A percentile compares a stretch with the other conserved stretches of the same genome.
Evolutionary conservation across 1,140 invertebrate genomes (phyloP).

Genomic region (Neodiprion fabricii): DNA sequence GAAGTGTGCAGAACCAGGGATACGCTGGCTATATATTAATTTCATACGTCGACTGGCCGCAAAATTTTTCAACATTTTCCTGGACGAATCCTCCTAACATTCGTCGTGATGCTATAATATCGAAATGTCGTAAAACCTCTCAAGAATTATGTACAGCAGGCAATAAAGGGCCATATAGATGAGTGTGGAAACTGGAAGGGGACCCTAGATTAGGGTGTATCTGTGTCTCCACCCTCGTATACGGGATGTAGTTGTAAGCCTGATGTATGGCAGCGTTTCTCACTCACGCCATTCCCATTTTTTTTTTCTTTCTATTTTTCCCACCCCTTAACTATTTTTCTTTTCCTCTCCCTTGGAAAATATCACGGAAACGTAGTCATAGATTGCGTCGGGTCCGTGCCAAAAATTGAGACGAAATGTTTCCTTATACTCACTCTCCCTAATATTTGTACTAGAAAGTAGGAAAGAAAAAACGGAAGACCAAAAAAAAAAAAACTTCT

Average conservation of each 20-base stretch:
- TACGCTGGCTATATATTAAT: no score
- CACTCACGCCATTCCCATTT: slow-evolving; percentile 10
- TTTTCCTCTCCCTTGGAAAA: slow-evolving; percentile 1
- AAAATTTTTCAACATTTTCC: no score
- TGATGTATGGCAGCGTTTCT: slow-evolving; percentile 12
- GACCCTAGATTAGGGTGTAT: no score
- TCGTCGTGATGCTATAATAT: no score
- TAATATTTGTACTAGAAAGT: background rate
- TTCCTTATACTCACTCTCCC: background rate
- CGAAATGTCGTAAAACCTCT: no score
- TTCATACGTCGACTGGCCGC: no score
- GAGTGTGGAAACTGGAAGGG: no score
- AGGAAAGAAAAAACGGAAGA: background rate
- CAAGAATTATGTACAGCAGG: no score
- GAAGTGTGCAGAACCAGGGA: no score
- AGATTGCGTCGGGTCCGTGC: no score
- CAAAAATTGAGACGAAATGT: background rate
- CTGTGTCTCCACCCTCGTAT: background rate
- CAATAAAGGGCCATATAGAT: no score
- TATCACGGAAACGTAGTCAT: background rate
- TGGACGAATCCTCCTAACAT: no score
- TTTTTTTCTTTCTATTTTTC: slow-evolving; percentile 1
- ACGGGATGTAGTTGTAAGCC: slow-evolving; percentile 7
- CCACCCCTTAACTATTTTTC: background rate
- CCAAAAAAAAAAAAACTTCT: background rate